These are phyloP conservation scores for Forbesichthys papilliferus DNA, from an alignment of 2,113 vertebrate species.

Conservation along the genomic window DNA sequence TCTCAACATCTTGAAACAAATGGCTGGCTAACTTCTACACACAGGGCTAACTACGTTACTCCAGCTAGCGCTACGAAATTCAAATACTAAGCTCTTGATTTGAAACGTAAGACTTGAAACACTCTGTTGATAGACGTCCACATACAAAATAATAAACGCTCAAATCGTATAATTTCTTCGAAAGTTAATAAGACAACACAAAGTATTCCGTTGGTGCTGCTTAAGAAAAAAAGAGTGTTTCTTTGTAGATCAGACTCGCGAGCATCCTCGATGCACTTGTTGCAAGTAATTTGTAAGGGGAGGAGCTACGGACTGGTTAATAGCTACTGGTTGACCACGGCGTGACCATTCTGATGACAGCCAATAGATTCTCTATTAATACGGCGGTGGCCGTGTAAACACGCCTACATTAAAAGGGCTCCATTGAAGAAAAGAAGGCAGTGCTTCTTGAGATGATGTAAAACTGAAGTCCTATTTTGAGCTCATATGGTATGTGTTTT, in stretches of 20 bases:
- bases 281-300: slow-evolving; percentile 56
- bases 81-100: slow-evolving; percentile 40
- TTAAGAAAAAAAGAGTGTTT: slow-evolving; percentile 24
- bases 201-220: slow-evolving; percentile 5
- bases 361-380: slow-evolving; percentile 39
- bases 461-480: background rate
- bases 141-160: background rate
- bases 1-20: slow-evolving; percentile 48
- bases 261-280: slow-evolving; percentile 79
- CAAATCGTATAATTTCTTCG: background rate
- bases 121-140: slow-evolving; percentile 1
- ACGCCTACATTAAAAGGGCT: slow-evolving; percentile 28
- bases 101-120: slow-evolving; percentile 20
- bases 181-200: background rate
- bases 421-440: slow-evolving; percentile 30
- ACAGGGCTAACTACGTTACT: slow-evolving; percentile 46
- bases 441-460: background rate
- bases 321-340: slow-evolving; percentile 50
- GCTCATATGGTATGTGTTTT: slow-evolving; percentile 7
- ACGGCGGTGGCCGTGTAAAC: background rate
- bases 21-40: slow-evolving; percentile 41
- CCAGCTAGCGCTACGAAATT: slow-evolving; percentile 43
- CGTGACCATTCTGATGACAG: slow-evolving; percentile 16
- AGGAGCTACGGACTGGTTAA: background rate
- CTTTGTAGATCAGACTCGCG: slow-evolving; percentile 25